Evolutionary conservation across 2,113 vertebrate species (phyloP).

Genomic region (Steatornis caripensis): DNA sequence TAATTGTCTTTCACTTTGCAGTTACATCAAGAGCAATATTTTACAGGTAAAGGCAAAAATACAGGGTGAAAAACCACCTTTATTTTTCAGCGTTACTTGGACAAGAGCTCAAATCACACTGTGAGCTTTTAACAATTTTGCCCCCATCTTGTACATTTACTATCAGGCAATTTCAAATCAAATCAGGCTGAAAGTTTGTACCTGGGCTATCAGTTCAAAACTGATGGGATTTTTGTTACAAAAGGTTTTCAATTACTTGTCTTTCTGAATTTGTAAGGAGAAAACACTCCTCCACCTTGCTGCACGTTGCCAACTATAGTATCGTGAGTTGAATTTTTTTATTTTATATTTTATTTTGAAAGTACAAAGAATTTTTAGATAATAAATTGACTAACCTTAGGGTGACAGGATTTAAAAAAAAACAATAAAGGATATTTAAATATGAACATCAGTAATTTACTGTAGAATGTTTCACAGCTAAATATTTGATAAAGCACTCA

Average conservation of each 20-base stretch:
- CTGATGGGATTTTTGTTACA: neutral
- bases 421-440: neutral
- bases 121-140: neutral
- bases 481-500: neutral
- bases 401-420: neutral
- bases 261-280: neutral
- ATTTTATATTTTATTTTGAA: neutral
- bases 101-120: neutral
- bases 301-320: neutral
- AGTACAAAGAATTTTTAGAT: neutral
- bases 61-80: neutral
- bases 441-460: neutral
- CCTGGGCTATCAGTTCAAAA: neutral
- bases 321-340: neutral
- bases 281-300: neutral
- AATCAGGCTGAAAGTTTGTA: neutral
- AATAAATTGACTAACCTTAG: neutral
- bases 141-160: neutral
- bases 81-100: slow-evolving; percentile 9
- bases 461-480: neutral
- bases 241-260: neutral
- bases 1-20: slow-evolving; percentile 51
- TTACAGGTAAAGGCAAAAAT: slow-evolving; percentile 9
- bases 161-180: neutral
- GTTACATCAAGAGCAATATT: slow-evolving; percentile 11